A percentile compares a stretch with the other conserved stretches of the same genome.
These are phyloP conservation scores for Cheilosia vulpina DNA, from an alignment of 2,888 invertebrate species.

Conservation along the genomic window DNA sequence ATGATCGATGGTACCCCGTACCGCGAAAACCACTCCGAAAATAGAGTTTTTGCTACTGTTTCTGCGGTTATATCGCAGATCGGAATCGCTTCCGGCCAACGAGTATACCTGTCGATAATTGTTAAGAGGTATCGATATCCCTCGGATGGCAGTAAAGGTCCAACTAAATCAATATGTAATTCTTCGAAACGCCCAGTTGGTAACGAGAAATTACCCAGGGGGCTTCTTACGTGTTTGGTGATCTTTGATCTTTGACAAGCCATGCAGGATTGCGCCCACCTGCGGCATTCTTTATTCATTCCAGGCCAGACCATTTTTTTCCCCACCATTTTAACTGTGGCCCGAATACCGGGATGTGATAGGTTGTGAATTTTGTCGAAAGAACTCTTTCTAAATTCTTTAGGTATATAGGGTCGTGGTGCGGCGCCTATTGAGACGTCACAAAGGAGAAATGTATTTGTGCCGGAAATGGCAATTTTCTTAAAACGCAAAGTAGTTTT, in stretches of 20 bases:
- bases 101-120: constrained; percentile 21
- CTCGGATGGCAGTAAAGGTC: constrained; percentile 1
- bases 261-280: constrained; percentile 38
- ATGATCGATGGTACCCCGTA: not conserved
- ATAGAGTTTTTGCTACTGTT: constrained; percentile 19
- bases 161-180: not conserved
- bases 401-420: constrained; percentile 31
- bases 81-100: constrained; percentile 40
- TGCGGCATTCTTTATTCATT: constrained; percentile 41
- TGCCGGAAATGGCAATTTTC: constrained; percentile 9
- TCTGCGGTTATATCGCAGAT: constrained; percentile 44
- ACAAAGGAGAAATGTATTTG: not conserved
- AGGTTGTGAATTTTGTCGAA: constrained; percentile 29
- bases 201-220: not conserved
- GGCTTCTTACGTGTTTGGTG: constrained; percentile 1
- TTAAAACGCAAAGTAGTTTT: constrained; percentile 32
- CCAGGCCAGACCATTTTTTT: constrained; percentile 40
- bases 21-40: no score
- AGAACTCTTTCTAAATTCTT: constrained; percentile 15
- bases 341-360: constrained; percentile 23
- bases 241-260: constrained; percentile 34
- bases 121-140: constrained; percentile 14
- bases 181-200: no score
- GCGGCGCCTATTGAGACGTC: constrained; percentile 9
- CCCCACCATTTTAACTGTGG: not conserved